Base-by-base conservation (phyloP, 2,797 vertebrate genomes). In the Sebastes nivosus region DNA sequence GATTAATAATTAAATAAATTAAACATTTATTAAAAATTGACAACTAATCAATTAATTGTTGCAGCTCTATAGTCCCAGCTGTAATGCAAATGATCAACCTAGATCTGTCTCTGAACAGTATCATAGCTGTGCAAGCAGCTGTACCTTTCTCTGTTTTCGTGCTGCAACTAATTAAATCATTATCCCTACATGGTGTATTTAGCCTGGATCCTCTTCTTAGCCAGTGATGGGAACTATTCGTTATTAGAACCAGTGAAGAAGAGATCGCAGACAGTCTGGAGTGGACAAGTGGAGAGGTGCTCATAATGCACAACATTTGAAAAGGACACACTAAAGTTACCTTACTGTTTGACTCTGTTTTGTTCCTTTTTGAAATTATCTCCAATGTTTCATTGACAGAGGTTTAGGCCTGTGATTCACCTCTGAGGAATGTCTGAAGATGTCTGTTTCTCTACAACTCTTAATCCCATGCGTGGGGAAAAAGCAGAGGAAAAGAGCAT, bases 401-500 rank as follows among this genome's bases (percentile, higher is more conserved):
- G 34, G 13, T 38, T 67, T 54, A 36, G 11, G 22, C 8, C 20
- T 25, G 9, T 54, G 25, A 70, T 59, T 66, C 12, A 55, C 36
- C 32, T 74, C 50, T 8, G 24, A 80, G 30, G 46, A 80, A 89
- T 80, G 13, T 77, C 11, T 38, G 10, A n/a, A 42, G 25, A 42
- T 22, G 6, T 75, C 66, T 64, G 38, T 55, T 11, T 72, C 4
- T 22, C 14, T 46, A 18, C 36, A 30, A 67, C 46, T 50, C 46
- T 50, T 6, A 20, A 18, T 38, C 7, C 11, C 4, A 16, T 29
- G n/a, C 7, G 4, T 67, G 18, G 13, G 20, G 5, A 1, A 29
- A 34, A 61, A 30, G 27, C 36, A 32, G 16, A 27, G n/a, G 8
- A 34, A 29, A 65, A 58, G 32, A 32, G 4, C 4, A 0, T 16